Conservation (phyloP, 2,113 vertebrate genomes). For the Ailuropoda melanoleuca region DNA sequence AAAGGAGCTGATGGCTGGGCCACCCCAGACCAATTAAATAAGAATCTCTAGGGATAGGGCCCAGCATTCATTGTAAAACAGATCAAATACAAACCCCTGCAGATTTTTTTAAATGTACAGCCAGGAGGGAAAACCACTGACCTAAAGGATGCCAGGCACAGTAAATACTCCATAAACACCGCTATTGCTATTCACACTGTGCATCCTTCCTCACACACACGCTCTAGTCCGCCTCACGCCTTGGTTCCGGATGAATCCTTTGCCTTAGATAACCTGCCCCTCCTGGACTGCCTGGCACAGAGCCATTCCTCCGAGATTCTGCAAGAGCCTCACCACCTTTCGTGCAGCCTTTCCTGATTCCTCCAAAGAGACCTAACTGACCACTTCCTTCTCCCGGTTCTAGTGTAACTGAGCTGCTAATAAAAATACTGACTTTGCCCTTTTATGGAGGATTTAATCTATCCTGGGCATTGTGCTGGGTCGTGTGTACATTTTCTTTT, state of each 20-base stretch:
- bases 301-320: background rate
- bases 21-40: background rate
- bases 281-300: background rate
- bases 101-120: background rate
- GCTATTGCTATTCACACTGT: accelerated
- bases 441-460: background rate
- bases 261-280: background rate
- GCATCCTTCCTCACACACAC: background rate
- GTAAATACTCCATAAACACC: background rate
- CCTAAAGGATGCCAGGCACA: background rate
- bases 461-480: background rate
- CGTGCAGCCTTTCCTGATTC: background rate
- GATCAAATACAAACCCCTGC: background rate
- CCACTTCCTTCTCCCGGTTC: background rate
- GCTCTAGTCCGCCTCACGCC: background rate
- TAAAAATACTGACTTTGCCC: background rate
- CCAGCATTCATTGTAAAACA: background rate
- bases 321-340: background rate
- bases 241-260: background rate
- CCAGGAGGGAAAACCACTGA: background rate
- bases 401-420: background rate
- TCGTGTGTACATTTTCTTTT: background rate
- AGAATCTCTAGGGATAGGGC: background rate
- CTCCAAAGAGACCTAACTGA: background rate
- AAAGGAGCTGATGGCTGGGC: background rate